These are phyloP conservation scores for Reticulitermes speratus DNA, from an alignment of 1,140 invertebrate genomes.

Conservation along the genomic window DNA sequence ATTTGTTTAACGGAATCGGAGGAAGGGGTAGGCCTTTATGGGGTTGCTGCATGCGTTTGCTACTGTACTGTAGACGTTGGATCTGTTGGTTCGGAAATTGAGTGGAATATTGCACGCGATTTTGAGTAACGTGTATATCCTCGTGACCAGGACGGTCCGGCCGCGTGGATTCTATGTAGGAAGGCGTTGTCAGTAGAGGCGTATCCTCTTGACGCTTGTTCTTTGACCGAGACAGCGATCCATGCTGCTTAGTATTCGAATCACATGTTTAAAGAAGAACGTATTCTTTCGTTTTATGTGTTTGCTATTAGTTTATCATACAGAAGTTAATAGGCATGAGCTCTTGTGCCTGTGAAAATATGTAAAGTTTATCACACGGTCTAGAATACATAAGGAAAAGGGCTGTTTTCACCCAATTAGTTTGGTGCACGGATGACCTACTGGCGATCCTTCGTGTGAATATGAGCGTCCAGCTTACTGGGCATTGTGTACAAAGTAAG, in stretches of 20 bases:
- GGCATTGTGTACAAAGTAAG: too few species aligned
- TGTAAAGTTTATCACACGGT: not conserved
- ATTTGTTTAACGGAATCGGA: too few species aligned
- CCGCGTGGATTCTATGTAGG: not conserved
- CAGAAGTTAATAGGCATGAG: not conserved
- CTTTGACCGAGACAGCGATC: not conserved
- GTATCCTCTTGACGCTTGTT: not conserved
- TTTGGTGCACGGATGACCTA: not conserved
- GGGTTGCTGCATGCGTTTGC: too few species aligned
- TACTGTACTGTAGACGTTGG: too few species aligned
- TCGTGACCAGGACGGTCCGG: not conserved
- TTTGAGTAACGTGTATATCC: not conserved
- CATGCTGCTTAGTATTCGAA: not conserved
- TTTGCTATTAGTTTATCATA: not conserved
- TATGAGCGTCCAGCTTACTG: too few species aligned
- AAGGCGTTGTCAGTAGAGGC: not conserved
- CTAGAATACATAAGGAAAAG: not conserved
- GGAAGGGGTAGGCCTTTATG: too few species aligned
- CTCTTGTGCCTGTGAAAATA: not conserved
- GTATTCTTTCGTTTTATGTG: not conserved
- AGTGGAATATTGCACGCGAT: not conserved
- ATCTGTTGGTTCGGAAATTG: too few species aligned
- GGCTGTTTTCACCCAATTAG: slow-evolving; percentile 1
- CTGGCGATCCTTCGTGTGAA: too few species aligned
- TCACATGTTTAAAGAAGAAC: not conserved